These are phyloP conservation scores for Acanthococcus lagerstroemiae DNA, from an alignment of 2,888 invertebrate genomes.

Conservation along the genomic window DNA sequence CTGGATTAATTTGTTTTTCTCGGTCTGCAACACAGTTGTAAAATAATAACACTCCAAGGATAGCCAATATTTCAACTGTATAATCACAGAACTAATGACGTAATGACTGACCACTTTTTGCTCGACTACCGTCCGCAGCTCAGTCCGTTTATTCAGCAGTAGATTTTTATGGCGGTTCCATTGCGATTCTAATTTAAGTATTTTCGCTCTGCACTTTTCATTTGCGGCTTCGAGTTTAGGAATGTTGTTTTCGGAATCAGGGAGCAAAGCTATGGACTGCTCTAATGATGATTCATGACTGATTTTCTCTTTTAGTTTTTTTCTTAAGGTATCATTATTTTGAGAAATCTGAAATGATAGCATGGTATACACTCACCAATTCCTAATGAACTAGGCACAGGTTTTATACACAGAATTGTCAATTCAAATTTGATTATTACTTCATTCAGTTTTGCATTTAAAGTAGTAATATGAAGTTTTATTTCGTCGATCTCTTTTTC, in stretches of 20 bases:
- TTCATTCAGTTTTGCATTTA: not conserved
- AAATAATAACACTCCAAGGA: not conserved
- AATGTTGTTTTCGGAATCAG: slow-evolving; percentile 17
- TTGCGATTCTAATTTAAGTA: slow-evolving; percentile 21
- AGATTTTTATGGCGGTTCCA: slow-evolving; percentile 25
- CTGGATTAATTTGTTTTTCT: slow-evolving; percentile 3
- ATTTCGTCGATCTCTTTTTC: not conserved
- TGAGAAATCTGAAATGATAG: slow-evolving; percentile 18
- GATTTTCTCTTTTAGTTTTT: slow-evolving; percentile 11
- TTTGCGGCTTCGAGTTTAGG: slow-evolving; percentile 2
- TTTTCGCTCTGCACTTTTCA: slow-evolving; percentile 23
- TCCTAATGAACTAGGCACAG: too few relatives aligned
- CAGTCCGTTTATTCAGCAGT: slow-evolving; percentile 21
- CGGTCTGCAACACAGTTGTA: not conserved
- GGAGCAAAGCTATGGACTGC: slow-evolving; percentile 4
- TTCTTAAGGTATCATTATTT: slow-evolving; percentile 16
- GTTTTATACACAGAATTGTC: too few relatives aligned
- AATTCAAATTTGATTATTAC: too few relatives aligned
- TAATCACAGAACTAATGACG: too few relatives aligned
- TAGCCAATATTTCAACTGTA: too few relatives aligned
- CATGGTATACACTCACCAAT: too few relatives aligned
- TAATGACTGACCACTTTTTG: slow-evolving; percentile 19
- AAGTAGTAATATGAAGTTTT: not conserved
- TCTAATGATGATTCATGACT: slow-evolving; percentile 1
- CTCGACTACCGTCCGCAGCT: slow-evolving; percentile 14